Evolutionary conservation across 2,113 vertebrate species (phyloP), one percentile per base, ranked within the genome.

Genomic region (Oncorhynchus clarkii): DNA sequence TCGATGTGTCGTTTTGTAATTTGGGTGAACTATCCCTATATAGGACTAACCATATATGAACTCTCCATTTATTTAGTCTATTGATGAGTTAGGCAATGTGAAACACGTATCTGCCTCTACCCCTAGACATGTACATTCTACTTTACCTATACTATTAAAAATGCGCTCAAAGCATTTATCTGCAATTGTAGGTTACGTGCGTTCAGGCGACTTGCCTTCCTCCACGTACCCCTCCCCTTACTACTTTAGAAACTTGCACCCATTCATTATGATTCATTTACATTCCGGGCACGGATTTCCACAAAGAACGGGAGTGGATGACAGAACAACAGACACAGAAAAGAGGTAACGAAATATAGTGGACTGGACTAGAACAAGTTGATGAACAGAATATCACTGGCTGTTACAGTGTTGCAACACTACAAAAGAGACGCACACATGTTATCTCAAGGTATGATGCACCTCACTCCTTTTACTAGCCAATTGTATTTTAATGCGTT

Each of bases 251-350:
- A 24, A 67, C 0, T 54, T 2, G 1, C 24, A 29, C 11, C 59
- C 76, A 77, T 85, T 84, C 82, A 79, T 12, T 27, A 0, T 14
- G 1, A 9, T 14, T 5, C 59, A 78, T 89, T 89, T 1, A 34
- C 6, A 89, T 76, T 80, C 89, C 67, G 18, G 11, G 11, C 87
- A 87, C 84, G 79, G 48, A 68, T 22, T 62, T n/a, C 2, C 59
- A n/a, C 59, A 62, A 62, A 22, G 54, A 22, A 24, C 59, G n/a
- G 16, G 12, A 22, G n/a, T 24, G 59, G 59, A 62, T 62, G 59
- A 62, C 18, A 62, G 6, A 62, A 62, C 18, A n/a, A 22, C n/a
- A 62, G n/a, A 7, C 2, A 24, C 7, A 22, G 59, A 62, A 45
- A 14, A 62, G 7, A 62, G n/a, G 59, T 62, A 22, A 62, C 59